Conservation (phyloP, 1,140 invertebrate species). For the Steinernema feltiae region DNA sequence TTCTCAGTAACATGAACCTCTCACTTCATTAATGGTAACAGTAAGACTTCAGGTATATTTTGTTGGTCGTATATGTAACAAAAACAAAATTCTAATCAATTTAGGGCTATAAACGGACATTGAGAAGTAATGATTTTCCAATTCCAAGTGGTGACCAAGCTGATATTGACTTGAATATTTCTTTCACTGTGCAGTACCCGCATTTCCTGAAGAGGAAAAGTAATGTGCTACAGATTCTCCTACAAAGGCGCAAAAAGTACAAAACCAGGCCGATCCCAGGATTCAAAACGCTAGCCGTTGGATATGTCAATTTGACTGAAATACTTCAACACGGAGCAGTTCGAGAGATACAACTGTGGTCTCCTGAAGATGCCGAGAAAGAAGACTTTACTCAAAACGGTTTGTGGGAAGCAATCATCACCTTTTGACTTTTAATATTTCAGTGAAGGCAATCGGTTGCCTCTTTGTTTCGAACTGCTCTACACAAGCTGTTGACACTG, state of each 20-base stretch:
- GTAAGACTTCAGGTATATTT: slow-evolving; percentile 79
- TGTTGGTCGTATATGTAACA: slow-evolving; percentile 3
- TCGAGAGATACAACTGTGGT: slow-evolving; percentile 25
- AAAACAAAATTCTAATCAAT: slow-evolving; percentile 51
- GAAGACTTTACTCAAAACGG: slow-evolving; percentile 10
- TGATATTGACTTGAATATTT: slow-evolving; percentile 34
- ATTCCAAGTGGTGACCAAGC: slow-evolving; percentile 63
- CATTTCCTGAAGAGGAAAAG: slow-evolving; percentile 93
- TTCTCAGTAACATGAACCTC: slow-evolving; percentile 76
- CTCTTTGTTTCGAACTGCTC: not conserved
- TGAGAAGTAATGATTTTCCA: slow-evolving; percentile 85
- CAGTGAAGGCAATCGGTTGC: slow-evolving; percentile 3
- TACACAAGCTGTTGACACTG: not conserved
- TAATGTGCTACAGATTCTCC: slow-evolving; percentile 78
- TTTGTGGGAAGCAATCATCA: not conserved
- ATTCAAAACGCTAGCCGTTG: slow-evolving; percentile 89
- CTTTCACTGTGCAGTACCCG: slow-evolving; percentile 70
- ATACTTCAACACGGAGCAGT: slow-evolving; percentile 59
- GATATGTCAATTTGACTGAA: slow-evolving; percentile 89
- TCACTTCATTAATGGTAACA: slow-evolving; percentile 79
- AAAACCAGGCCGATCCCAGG: slow-evolving; percentile 96
- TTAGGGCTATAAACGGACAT: slow-evolving; percentile 77
- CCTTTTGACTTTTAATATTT: not conserved
- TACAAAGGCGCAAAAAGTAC: slow-evolving; percentile 88
- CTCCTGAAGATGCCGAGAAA: slow-evolving; percentile 22